Base-by-base conservation (phyloP, 2,888 invertebrate genomes). In the Cerceris rybyensis region DNA sequence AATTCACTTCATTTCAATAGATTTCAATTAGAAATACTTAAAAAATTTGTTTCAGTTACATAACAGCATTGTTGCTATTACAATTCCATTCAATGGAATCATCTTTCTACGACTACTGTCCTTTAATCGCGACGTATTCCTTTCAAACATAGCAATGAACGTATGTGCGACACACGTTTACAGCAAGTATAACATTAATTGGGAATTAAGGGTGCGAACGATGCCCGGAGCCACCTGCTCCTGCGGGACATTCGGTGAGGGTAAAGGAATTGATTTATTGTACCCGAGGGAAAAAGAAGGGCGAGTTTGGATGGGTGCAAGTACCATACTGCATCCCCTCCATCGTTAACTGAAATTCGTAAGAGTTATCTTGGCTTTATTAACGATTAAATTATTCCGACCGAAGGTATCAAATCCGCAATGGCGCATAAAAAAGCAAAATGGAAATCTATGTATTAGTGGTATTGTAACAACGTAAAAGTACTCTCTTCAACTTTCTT, bases 201-300 rank as follows among this genome's bases (percentile, higher is more conserved):
- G 91, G 90, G 91, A 90, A 92, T 92, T 92, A 92, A 91, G 91
- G 90, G 89, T 89, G 88, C 85, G 90, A 89, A 90, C 85, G 88
- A 84, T 77, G 88, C 88, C 86, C 81, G 80, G 78, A 86, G 89
- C 92, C 92, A 92, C 92, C 92, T 92, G 91, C 92, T 91, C 90
- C 91, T 85, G 72, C 57, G 28, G 63, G 58, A 73, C 80, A 80
- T 78, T 83, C 81, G 68, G 68, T 61, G 58, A 70, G 74, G 81
- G 81, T 80, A 75, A 88, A 87, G 85, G 91, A 90, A 91, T 92
- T 92, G 92, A 92, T 92, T 91, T 92, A 92, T 92, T 86, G 90
- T 80, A 87, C 92, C 89, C 91, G 70, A 74, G 91, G 91, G 92
- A 74, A 77, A 66, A 66, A 70, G 50, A 70, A 58, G 59, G 66